Conservation (phyloP, 2,797 vertebrate genomes). For the Melanotaenia nigrans region DNA sequence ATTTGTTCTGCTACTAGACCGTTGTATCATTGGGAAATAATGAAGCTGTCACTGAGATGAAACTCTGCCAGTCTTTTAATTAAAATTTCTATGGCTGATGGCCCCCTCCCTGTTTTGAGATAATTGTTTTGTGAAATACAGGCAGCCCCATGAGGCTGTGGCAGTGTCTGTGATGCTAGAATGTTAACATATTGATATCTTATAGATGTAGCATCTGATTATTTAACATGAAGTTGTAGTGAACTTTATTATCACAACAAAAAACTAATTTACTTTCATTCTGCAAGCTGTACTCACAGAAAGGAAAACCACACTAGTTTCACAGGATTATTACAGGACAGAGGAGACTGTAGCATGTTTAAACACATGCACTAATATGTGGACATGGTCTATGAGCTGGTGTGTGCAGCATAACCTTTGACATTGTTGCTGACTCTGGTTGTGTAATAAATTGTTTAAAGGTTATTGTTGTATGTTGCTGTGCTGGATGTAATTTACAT, state of each 20-base stretch:
- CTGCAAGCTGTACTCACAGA: constrained; percentile 42
- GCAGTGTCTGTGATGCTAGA: constrained; percentile 53
- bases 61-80: constrained; percentile 77
- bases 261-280: constrained; percentile 32
- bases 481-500: constrained; percentile 20
- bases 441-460: constrained; percentile 24
- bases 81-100: constrained; percentile 66
- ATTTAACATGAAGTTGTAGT: constrained; percentile 54
- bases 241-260: constrained; percentile 34
- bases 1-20: constrained; percentile 63
- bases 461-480: constrained; percentile 28
- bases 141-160: constrained; percentile 46
- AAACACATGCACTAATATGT: constrained; percentile 3
- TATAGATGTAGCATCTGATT: constrained; percentile 56
- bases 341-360: neutral
- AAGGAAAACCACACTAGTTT: constrained; percentile 23
- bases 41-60: constrained; percentile 76
- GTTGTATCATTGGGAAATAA: constrained; percentile 75
- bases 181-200: constrained; percentile 47
- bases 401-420: neutral
- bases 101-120: constrained; percentile 58
- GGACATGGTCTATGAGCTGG: constrained; percentile 13
- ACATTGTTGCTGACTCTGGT: constrained; percentile 7
- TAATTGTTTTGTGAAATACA: constrained; percentile 65
- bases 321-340: constrained; percentile 9